Evolutionary conservation across 2,888 invertebrate genomes (phyloP), one percentile per base, ranked within the genome.

Genomic region (Lamellibrachia columna): DNA sequence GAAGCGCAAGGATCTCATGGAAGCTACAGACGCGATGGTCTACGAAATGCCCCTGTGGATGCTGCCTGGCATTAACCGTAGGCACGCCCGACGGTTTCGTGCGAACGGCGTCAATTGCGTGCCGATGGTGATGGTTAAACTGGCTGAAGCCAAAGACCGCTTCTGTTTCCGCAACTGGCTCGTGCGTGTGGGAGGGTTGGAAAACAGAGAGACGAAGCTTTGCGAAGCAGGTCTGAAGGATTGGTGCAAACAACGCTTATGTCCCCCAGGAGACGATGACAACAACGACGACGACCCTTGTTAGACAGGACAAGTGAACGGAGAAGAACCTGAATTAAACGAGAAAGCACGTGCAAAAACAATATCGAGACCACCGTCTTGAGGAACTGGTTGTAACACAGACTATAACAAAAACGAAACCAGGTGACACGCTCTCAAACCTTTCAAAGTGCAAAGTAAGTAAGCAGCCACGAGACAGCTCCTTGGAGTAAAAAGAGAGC

Each of bases 81-180:
- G 22, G 22, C n/a, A 11, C 75, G 75, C 75, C 22, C 15, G 22
- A 22, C 75, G 75, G 75, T n/a, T 75, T 4, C 75, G 75, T n/a
- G 6, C n/a, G 75, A 75, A 15, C 15, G 75, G 75, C 22, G 6
- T 75, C 22, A 22, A 22, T 22, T 6, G 22, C 4, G 75, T 75
- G 15, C 6, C 75, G 75, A 4, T 15, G 11, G 3, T 75, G 22
- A 22, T 75, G 75, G 15, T 22, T 15, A 75, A 75, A 22, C 15
- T 75, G 75, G 6, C 75, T n/a, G 75, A 75, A 75, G n/a, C n/a
- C 22, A 75, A 75, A 15, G 75, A 75, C 22, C 22, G n/a, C 22
- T 75, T 75, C 75, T 75, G 75, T n/a, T 75, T 75, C n/a, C 75
- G 75, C 75, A 75, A 75, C 75, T 75, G 75, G 75, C 75, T 75